phyloP scores from a whole-genome alignment of 2,797 vertebrate genomes.

The Xenopus petersii region DNA sequence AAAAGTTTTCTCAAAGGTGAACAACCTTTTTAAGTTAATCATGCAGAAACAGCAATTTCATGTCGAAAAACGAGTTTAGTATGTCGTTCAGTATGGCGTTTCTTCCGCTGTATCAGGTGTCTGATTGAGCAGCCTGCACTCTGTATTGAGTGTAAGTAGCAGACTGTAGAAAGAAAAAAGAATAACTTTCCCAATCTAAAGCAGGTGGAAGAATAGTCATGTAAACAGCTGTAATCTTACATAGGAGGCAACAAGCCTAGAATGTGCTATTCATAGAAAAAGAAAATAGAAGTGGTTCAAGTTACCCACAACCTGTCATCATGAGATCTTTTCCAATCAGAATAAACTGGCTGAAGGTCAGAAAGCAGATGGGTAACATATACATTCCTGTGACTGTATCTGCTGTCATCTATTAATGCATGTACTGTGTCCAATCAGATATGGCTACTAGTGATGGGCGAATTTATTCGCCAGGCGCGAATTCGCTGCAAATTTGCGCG shows the following conservation, averaged over 20 bases:
- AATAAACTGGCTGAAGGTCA: constrained; percentile 47
- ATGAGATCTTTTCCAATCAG: constrained; percentile 50
- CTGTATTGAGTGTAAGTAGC: too few relatives aligned
- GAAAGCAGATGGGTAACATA: constrained; percentile 30
- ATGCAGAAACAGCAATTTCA: too few relatives aligned
- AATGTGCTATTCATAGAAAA: constrained; percentile 62
- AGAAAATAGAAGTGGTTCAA: constrained; percentile 58
- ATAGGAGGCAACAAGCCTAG: constrained; percentile 49
- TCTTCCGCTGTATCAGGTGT: too few relatives aligned
- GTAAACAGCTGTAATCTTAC: constrained; percentile 52
- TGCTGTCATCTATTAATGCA: neutral
- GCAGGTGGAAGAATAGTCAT: constrained; percentile 48
- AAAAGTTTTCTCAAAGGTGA: too few relatives aligned
- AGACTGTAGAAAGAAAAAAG: too few relatives aligned
- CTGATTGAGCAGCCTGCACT: too few relatives aligned
- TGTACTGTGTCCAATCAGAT: neutral
- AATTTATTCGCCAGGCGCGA: too few relatives aligned
- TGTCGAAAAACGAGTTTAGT: too few relatives aligned
- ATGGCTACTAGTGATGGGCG: too few relatives aligned
- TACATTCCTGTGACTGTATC: neutral
- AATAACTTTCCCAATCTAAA: constrained; percentile 16
- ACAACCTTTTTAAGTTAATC: too few relatives aligned
- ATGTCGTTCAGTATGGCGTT: too few relatives aligned
- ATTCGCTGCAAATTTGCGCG: too few relatives aligned
- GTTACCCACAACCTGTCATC: constrained; percentile 59